phyloP scores from a whole-genome alignment of 2,797 vertebrate genomes.

The Pangasius sanitwongsei region DNA sequence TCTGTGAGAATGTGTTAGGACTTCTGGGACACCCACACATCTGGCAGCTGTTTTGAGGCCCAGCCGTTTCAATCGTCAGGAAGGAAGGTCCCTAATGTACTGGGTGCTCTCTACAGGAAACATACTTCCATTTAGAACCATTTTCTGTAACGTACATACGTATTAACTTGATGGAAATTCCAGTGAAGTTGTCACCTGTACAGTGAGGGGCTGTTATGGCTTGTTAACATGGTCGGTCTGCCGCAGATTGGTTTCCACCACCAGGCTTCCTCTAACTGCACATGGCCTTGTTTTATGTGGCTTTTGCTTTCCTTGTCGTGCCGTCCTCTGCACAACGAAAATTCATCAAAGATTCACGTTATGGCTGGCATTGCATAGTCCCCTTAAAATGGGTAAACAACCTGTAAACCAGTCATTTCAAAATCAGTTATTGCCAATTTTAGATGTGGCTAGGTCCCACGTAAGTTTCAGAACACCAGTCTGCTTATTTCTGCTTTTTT shows the following conservation, averaged over 20 bases:
- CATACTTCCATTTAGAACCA: conserved; percentile 21
- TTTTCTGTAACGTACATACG: neutral
- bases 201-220: neutral
- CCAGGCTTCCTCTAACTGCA: conserved; percentile 26
- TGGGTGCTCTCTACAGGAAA: conserved; percentile 62
- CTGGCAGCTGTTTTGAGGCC: conserved; percentile 80
- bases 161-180: conserved; percentile 12
- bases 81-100: conserved; percentile 56
- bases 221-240: neutral
- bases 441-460: neutral
- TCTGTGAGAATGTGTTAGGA: conserved; percentile 81
- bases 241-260: conserved; percentile 41
- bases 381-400: neutral
- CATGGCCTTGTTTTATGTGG: conserved; percentile 50
- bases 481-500: neutral
- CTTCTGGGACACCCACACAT: conserved; percentile 77
- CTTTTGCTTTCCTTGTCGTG: conserved; percentile 30
- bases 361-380: neutral
- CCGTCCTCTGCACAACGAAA: neutral
- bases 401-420: neutral
- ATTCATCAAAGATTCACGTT: neutral
- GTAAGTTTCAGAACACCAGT: neutral
- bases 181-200: neutral
- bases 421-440: neutral
- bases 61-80: conserved; percentile 35